Conservation (phyloP, 2,113 vertebrate genomes). For the Otolemur garnettii region DNA sequence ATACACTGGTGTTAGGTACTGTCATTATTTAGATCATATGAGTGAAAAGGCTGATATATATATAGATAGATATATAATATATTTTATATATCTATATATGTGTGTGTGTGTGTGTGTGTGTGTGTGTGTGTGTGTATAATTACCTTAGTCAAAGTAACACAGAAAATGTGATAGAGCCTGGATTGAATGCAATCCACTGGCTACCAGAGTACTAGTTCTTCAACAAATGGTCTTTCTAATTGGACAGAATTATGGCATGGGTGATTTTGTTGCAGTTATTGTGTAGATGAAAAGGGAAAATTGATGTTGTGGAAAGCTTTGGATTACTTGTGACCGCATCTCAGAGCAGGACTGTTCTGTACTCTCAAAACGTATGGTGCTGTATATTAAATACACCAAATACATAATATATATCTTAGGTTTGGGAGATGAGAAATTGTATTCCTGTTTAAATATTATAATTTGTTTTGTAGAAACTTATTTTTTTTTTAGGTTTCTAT, state of each 20-base stretch:
- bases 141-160: not conserved
- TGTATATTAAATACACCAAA: not conserved
- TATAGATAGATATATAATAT: too few relatives aligned
- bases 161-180: not conserved
- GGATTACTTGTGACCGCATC: not conserved
- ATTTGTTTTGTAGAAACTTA: not conserved
- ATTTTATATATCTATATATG: too few relatives aligned
- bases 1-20: not conserved
- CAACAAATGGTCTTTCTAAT: not conserved
- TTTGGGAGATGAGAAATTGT: constrained; percentile 20
- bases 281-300: not conserved
- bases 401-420: not conserved
- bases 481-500: constrained; percentile 65
- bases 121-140: too few relatives aligned
- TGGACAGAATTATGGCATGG: accelerated
- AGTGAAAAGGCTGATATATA: not conserved
- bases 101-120: too few relatives aligned
- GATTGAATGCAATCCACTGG: not conserved
- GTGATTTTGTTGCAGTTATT: not conserved
- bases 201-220: accelerated
- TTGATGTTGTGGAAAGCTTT: accelerated
- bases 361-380: not conserved
- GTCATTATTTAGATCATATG: not conserved
- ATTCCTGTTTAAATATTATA: constrained; percentile 67
- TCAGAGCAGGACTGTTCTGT: not conserved